phyloP scores from a whole-genome alignment of 2,888 invertebrate genomes.

The Melinopterus prodromus region DNA sequence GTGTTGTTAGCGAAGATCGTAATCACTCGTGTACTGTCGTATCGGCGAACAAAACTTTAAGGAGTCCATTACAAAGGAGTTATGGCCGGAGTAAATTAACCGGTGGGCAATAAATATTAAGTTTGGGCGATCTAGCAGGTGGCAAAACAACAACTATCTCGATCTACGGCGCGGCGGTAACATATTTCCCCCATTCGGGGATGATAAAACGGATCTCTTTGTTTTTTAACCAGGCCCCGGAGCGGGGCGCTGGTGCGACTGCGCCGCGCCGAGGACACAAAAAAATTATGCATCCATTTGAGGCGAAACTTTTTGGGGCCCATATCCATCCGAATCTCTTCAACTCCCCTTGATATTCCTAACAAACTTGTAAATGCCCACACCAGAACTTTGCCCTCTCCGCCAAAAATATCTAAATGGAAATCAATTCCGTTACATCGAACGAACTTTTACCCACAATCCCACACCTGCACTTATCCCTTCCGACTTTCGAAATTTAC shows the following conservation, averaged over 20 bases:
- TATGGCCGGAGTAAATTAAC: conserved; percentile 24
- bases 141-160: conserved; percentile 21
- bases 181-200: conserved; percentile 7
- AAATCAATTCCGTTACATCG: not conserved
- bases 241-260: not conserved
- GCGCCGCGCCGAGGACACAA: not conserved
- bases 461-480: not conserved
- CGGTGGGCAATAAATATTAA: conserved; percentile 25
- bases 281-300: not conserved
- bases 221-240: not conserved
- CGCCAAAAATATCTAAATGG: not conserved
- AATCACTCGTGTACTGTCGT: conserved; percentile 1
- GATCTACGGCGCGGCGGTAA: conserved; percentile 15
- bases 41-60: conserved; percentile 25
- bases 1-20: conserved; percentile 4
- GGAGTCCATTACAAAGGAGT: conserved; percentile 22
- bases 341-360: conserved; percentile 4
- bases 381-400: not conserved
- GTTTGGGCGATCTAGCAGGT: conserved; percentile 26
- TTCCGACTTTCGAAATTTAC: not conserved
- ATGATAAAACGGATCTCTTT: not conserved
- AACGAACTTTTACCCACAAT: not conserved
- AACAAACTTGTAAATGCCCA: not conserved
- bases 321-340: not conserved
- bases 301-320: not conserved